phyloP scores from a whole-genome alignment of 30 jellyfish, hydroid and myxozoan genomes.

The Euphysa ruthae region DNA sequence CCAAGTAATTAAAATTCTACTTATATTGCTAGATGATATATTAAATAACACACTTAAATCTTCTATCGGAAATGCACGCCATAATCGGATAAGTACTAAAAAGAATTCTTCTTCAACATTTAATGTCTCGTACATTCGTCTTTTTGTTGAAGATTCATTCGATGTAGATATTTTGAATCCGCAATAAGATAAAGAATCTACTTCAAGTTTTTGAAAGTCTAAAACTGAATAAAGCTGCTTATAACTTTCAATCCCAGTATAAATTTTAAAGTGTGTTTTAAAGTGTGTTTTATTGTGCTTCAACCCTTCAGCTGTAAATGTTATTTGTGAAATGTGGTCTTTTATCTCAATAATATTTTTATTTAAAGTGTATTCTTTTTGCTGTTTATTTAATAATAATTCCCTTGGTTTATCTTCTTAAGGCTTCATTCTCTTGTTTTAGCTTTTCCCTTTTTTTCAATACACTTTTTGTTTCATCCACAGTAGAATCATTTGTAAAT shows the following conservation, averaged over 20 bases:
- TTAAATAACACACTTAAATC: slow-evolving; percentile 23
- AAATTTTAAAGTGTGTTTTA: too few relatives aligned
- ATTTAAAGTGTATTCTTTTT: neutral
- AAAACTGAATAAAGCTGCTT: slow-evolving; percentile 7
- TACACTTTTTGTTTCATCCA: neutral
- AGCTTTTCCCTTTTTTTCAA: neutral
- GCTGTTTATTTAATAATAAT: neutral
- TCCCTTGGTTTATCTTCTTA: neutral
- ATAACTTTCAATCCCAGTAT: slow-evolving; percentile 19
- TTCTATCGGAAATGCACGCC: slow-evolving; percentile 33
- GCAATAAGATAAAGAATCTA: too few relatives aligned
- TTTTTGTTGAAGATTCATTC: neutral
- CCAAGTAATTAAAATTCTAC: too few relatives aligned
- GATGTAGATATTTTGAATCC: too few relatives aligned
- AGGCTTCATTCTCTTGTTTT: neutral
- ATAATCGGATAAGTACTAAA: slow-evolving; percentile 20
- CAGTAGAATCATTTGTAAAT: too few relatives aligned
- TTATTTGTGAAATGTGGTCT: neutral
- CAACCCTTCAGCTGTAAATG: slow-evolving; percentile 1
- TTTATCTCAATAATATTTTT: neutral
- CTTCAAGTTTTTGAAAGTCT: too few relatives aligned
- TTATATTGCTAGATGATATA: neutral
- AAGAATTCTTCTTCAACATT: slow-evolving; percentile 42
- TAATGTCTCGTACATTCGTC: slow-evolving; percentile 19
- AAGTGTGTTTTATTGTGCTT: slow-evolving; percentile 8